Percentiles rank a stretch among this genome's conserved stretches.
These are phyloP conservation scores for Buathra laborator DNA, from an alignment of 2,888 invertebrate species.

Conservation along the genomic window DNA sequence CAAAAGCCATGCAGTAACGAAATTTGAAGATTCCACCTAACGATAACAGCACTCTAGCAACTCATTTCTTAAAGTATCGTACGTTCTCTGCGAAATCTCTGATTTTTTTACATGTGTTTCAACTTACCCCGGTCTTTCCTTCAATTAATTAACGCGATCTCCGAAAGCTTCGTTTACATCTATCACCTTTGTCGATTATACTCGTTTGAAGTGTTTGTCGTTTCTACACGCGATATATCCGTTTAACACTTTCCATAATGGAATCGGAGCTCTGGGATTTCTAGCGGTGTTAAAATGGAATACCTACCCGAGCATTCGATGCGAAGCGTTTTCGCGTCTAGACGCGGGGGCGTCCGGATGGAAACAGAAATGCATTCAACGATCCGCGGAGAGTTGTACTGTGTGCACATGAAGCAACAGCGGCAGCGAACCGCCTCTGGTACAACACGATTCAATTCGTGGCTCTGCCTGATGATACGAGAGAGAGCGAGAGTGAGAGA, in stretches of 20 bases:
- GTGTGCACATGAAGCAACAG: constrained; percentile 21
- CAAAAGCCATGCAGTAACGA: too few species aligned
- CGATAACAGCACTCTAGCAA: too few species aligned
- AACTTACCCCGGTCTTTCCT: too few species aligned
- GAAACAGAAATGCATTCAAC: constrained; percentile 64
- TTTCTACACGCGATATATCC: not conserved
- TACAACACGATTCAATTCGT: constrained; percentile 62
- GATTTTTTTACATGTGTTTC: too few species aligned
- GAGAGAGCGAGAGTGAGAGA: constrained; percentile 53
- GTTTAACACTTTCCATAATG: constrained; percentile 16
- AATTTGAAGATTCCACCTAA: too few species aligned
- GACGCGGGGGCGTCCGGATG: constrained; percentile 67
- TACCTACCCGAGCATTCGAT: constrained; percentile 11
- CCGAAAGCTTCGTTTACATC: constrained; percentile 1
- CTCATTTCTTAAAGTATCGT: too few species aligned
- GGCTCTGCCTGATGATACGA: constrained; percentile 48
- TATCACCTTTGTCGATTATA: not conserved
- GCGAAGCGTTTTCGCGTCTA: constrained; percentile 56
- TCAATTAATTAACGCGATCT: not conserved
- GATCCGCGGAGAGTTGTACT: constrained; percentile 56
- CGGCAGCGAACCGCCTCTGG: constrained; percentile 51
- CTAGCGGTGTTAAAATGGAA: not conserved
- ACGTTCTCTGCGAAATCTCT: too few species aligned
- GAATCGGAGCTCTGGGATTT: not conserved
- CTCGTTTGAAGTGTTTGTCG: not conserved